Evolutionary conservation across 2,888 invertebrate species (phyloP).

Genomic region (Formica aserva): DNA sequence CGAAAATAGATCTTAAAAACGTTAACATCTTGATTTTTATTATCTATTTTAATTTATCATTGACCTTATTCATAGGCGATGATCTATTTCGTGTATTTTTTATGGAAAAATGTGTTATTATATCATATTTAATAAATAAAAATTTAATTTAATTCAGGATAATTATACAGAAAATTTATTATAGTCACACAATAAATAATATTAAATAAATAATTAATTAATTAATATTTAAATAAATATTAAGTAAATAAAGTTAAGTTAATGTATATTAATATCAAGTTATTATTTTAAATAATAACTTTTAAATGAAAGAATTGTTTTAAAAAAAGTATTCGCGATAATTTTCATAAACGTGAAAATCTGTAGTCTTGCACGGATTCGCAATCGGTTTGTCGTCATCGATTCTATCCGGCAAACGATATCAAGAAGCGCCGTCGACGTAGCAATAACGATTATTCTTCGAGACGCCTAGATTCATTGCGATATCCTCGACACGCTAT

Average conservation of each 20-base stretch:
- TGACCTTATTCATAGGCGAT: neutral
- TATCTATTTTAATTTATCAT: neutral
- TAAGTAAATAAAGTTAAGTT: too few species aligned
- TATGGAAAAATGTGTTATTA: neutral
- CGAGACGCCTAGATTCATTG: slow-evolving; percentile 62
- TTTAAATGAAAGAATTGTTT: neutral
- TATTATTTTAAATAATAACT: neutral
- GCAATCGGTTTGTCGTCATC: slow-evolving; percentile 64
- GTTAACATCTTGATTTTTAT: neutral
- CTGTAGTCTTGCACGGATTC: slow-evolving; percentile 61
- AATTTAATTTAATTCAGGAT: neutral
- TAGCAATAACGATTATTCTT: slow-evolving; percentile 69
- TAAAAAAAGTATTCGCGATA: neutral
- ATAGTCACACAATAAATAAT: too few species aligned
- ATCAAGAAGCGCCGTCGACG: slow-evolving; percentile 45
- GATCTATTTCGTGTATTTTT: neutral
- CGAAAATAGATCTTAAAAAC: neutral
- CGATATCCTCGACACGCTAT: slow-evolving; percentile 67
- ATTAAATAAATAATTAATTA: too few species aligned
- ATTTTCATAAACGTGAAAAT: neutral
- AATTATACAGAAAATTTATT: slow-evolving; percentile 4
- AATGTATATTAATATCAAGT: too few species aligned
- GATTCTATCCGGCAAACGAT: slow-evolving; percentile 52
- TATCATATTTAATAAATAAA: neutral
- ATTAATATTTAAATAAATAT: too few species aligned